Percentiles rank a stretch among this genome's conserved stretches.
phyloP scores from a whole-genome alignment of 2,113 vertebrate genomes.

The Hydrochoerus hydrochaeris region DNA sequence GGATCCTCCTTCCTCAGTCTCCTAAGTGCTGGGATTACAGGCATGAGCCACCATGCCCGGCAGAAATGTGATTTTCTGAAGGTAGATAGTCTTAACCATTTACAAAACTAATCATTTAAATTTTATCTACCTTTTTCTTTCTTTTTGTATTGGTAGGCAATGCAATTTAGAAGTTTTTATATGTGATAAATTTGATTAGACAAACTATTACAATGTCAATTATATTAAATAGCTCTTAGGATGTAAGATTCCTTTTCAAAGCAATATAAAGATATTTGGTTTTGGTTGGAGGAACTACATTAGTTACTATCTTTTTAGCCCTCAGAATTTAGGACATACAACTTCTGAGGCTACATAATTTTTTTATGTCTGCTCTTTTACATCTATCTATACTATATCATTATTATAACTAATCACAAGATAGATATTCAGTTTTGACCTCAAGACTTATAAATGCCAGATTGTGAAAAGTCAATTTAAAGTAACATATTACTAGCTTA shows the following conservation, averaged over 20 bases:
- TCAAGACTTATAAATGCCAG: neutral
- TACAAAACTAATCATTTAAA: neutral
- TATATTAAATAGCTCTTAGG: conserved; percentile 10
- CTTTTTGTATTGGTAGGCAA: neutral
- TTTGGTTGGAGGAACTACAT: neutral
- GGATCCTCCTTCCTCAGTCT: no score
- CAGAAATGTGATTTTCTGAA: conserved; percentile 39
- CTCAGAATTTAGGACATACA: conserved; percentile 40
- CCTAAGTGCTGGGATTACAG: no score
- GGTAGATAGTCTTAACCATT: neutral
- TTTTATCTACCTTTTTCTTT: neutral
- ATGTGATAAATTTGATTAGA: neutral
- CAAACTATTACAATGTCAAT: conserved; percentile 24
- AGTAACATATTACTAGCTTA: neutral
- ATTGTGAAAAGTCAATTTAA: conserved; percentile 16
- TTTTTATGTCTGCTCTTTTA: conserved; percentile 10
- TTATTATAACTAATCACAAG: neutral
- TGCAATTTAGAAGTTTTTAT: neutral
- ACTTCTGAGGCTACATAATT: conserved; percentile 14
- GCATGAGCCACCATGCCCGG: no score
- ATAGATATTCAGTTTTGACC: neutral
- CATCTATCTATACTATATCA: neutral
- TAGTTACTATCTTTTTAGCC: neutral
- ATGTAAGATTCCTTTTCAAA: conserved; percentile 41
- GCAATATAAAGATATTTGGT: neutral